These are phyloP conservation scores for Synergus umbraculus DNA, from an alignment of 2,888 invertebrate genomes.

Conservation along the genomic window DNA sequence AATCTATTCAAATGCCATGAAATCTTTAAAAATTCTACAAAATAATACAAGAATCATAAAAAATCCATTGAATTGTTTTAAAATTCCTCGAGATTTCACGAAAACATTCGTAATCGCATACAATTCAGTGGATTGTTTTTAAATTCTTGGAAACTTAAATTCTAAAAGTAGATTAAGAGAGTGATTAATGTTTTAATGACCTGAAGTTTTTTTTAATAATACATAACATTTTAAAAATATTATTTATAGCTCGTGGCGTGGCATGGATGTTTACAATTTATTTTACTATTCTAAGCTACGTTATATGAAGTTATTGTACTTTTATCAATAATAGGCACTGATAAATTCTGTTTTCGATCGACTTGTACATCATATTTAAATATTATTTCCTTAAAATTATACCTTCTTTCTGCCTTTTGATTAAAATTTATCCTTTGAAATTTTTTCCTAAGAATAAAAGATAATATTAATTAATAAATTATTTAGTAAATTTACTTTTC, in stretches of 20 bases:
- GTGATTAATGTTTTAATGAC: too few relatives aligned
- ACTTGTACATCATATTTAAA: conserved; percentile 24
- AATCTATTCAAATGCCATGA: too few relatives aligned
- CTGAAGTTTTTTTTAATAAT: conserved; percentile 53
- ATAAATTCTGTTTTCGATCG: background rate
- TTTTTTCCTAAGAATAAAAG: background rate
- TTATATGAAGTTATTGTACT: conserved; percentile 6
- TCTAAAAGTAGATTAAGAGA: too few relatives aligned
- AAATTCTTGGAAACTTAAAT: too few relatives aligned
- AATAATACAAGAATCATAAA: too few relatives aligned
- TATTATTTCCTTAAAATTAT: conserved; percentile 16
- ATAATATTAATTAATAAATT: background rate
- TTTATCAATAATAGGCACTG: conserved; percentile 24
- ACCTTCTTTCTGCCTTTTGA: conserved; percentile 13
- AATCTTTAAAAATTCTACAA: too few relatives aligned
- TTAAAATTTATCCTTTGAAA: conserved; percentile 8
- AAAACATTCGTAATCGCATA: too few relatives aligned
- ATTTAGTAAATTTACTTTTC: background rate
- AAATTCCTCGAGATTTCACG: too few relatives aligned
- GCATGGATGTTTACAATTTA: conserved; percentile 22
- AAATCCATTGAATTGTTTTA: too few relatives aligned
- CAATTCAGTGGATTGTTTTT: too few relatives aligned
- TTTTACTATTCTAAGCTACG: conserved; percentile 23
- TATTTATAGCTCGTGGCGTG: conserved; percentile 70
- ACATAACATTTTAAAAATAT: conserved; percentile 61